Evolutionary conservation across 2,797 vertebrate species (phyloP).

Genomic region (Sciaenops ocellatus): DNA sequence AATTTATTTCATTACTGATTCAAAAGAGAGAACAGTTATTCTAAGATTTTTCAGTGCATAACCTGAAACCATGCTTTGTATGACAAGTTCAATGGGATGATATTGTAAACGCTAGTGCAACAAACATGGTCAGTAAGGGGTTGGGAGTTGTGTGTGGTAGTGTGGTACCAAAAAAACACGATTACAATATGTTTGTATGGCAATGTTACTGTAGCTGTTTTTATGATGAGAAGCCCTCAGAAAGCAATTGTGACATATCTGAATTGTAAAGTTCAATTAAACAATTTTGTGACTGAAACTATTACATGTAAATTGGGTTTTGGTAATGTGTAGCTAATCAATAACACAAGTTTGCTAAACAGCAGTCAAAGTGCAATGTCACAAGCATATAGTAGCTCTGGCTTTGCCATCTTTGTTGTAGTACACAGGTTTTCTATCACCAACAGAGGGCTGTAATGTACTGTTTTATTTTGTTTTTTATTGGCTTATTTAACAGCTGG

Average conservation of each 20-base stretch:
- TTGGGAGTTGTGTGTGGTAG: no score
- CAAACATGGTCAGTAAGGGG: background rate
- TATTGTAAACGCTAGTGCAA: background rate
- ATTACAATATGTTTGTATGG: background rate
- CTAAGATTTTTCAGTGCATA: background rate
- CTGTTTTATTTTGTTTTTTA: no score
- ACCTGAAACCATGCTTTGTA: background rate
- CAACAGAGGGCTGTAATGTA: no score
- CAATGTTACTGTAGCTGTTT: background rate
- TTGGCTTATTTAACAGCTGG: no score
- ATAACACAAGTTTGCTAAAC: no score
- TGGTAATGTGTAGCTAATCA: no score
- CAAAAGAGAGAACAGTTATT: background rate
- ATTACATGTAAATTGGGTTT: background rate
- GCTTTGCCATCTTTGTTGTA: no score
- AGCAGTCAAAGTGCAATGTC: no score
- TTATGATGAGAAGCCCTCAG: background rate
- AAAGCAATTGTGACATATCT: background rate
- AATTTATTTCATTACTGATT: background rate
- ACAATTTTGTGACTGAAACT: slow-evolving; percentile 12
- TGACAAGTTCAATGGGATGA: background rate
- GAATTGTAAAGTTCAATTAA: background rate
- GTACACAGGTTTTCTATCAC: no score
- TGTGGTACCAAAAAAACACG: background rate
- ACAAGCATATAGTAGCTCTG: no score